Evolutionary conservation across 1,140 invertebrate genomes (phyloP), one percentile per base, ranked within the genome.

Genomic region (Tetraneura akinire): DNA sequence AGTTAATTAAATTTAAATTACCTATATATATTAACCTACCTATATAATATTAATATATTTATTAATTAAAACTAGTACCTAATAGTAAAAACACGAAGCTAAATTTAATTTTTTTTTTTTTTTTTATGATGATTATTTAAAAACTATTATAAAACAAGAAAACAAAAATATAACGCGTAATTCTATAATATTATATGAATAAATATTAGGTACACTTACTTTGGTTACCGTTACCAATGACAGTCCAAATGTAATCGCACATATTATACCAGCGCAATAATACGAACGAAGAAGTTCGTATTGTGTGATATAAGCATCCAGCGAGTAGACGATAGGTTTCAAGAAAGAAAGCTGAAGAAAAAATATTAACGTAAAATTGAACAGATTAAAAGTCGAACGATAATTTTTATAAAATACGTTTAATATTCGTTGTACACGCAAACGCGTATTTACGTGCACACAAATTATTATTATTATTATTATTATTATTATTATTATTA

Each of bases 141-240:
- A n/a, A n/a, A n/a, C n/a, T n/a, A n/a, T n/a, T n/a, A n/a, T n/a
- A n/a, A n/a, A n/a, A n/a, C n/a, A n/a, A n/a, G n/a, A n/a, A n/a
- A n/a, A n/a, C n/a, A n/a, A n/a, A n/a, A n/a, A 32, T 62, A 62
- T 16, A 1, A 11, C 32, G 29, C 6, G 18, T 0, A 18, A 32
- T 0, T 60, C 1, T 45, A 23, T 37, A 66, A 42, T 60, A 32
- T 16, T 68, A 47, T 16, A 11, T 13, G 23, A n/a, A 37, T 6
- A 32, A 32, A 47, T 8, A 13, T 13, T 47, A 13, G 4, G 1
- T n/a, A 62, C 21, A 78, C 32, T 62, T 78, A 78, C 74, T 1
- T 18, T 42, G 16, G 74, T 78, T 6, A 78, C 74, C 6, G 74
- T 78, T n/a, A 78, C 8, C 13, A 78, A 62, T 18, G 55, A 42